A percentile compares a stretch with the other conserved stretches of the same genome.
Evolutionary conservation across 1,140 invertebrate genomes (phyloP).

Genomic region (Melitaea cinxia): DNA sequence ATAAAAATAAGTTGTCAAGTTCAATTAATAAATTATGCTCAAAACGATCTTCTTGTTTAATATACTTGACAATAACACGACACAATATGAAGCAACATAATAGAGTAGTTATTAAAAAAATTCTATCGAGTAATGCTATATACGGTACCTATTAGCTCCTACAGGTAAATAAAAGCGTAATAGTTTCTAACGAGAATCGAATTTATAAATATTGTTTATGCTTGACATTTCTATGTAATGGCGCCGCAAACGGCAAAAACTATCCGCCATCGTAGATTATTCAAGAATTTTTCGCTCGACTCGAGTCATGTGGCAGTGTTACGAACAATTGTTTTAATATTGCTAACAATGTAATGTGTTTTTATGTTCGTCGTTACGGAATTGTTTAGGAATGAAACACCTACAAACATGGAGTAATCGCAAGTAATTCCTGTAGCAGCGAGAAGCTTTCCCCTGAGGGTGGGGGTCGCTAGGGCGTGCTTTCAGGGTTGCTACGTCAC

Average conservation of each 20-base stretch:
- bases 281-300: conserved; percentile 23
- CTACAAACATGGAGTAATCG: conserved; percentile 46
- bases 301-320: conserved; percentile 27
- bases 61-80: too few relatives aligned
- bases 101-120: too few relatives aligned
- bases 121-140: too few relatives aligned
- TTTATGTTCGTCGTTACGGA: conserved; percentile 33
- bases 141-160: too few relatives aligned
- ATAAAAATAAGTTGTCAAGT: too few relatives aligned
- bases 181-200: neutral
- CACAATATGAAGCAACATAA: too few relatives aligned
- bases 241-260: conserved; percentile 8
- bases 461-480: conserved; percentile 24
- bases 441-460: conserved; percentile 33
- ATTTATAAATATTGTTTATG: neutral
- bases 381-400: conserved; percentile 45
- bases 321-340: conserved; percentile 36
- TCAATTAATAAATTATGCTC: too few relatives aligned
- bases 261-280: conserved; percentile 7
- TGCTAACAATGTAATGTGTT: conserved; percentile 32
- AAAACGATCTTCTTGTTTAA: too few relatives aligned
- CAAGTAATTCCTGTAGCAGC: conserved; percentile 42
- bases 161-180: neutral
- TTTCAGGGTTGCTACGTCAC: conserved; percentile 27
- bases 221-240: conserved; percentile 18